Evolutionary conservation across 92 coral and sea anemone species (phyloP).

Genomic region (Pocillopora grandis): DNA sequence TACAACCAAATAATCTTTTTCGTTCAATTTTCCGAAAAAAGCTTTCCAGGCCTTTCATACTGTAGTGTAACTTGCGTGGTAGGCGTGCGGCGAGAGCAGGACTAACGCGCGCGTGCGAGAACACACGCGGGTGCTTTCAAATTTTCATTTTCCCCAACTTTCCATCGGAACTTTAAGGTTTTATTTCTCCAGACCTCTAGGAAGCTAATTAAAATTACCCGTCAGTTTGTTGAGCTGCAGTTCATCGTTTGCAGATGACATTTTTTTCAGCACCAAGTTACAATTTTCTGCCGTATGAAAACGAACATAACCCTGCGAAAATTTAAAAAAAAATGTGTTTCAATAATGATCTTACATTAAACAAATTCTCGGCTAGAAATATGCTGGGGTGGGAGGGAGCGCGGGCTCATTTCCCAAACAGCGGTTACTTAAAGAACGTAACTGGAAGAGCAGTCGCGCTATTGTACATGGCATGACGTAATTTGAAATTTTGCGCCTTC

Average conservation of each 20-base stretch:
- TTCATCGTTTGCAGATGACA: conserved; percentile 44
- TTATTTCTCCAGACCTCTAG: too few species aligned
- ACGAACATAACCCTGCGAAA: conserved; percentile 85
- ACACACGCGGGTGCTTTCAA: too few species aligned
- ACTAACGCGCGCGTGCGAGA: too few species aligned
- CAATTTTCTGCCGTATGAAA: conserved; percentile 84
- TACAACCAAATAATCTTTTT: too few species aligned
- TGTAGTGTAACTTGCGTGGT: too few species aligned
- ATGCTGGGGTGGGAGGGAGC: neutral
- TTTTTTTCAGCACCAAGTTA: conserved; percentile 53
- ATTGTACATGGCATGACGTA: neutral
- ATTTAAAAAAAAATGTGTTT: neutral
- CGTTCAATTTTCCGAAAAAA: too few species aligned
- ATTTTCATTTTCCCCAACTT: too few species aligned
- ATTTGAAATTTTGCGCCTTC: neutral
- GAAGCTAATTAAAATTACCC: conserved; percentile 25
- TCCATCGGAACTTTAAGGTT: too few species aligned
- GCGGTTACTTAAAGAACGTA: neutral
- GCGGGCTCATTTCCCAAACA: neutral
- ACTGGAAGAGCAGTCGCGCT: neutral
- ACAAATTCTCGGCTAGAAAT: too few species aligned
- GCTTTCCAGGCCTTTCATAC: too few species aligned
- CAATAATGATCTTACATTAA: neutral
- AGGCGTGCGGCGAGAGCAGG: too few species aligned
- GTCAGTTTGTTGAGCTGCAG: conserved; percentile 47